Base-by-base conservation (phyloP, 2,888 invertebrate species). In the Rhaphigaster nebulosa region DNA sequence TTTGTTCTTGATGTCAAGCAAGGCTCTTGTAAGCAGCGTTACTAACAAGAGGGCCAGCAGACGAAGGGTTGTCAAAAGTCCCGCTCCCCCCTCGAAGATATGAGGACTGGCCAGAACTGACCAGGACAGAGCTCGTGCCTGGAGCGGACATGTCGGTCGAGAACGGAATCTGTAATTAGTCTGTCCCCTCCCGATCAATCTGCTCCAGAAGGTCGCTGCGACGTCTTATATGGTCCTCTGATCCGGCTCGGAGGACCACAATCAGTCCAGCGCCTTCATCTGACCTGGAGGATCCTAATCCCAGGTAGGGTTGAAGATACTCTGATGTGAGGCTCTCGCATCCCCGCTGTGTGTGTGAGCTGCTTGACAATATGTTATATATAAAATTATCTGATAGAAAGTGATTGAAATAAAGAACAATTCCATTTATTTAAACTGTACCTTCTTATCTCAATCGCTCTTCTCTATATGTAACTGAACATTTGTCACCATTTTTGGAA, bases 141-240 rank as follows among this genome's bases (percentile, higher is more conserved):
- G 84, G 84, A 15, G 84, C 84, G 45, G 84, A 84, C 84, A 84
- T 84, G 84, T 84, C 84, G 84, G 84, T 84, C 84, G 84, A 50
- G 45, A 45, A 41, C 84, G 84, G 84, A 84, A 84, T 84, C 84
- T 84, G 84, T 84, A 84, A 84, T 84, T 84, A 84, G 84, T 38
- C 45, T 50, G 84, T 84, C 84, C 84, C 84, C 84, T 84, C 84
- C 70, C 84, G 84, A 84, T 84, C 84, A 84, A 84, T 84, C 84
- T 84, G 41, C 45, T 45, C 84, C 84, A 84, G 84, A 76, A 76
- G 70, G 70, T 76, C 70, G 34, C 70, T 76, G 84, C 15, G 84
- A 84, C 84, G 84, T 84, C 84, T 45, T 84, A 84, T 41, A 50
- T 84, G 84, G 70, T 38, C 45, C 84, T 84, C 84, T 84, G 45